Evolutionary conservation across 2,888 invertebrate species (phyloP).

Genomic region (Amiota communis): DNA sequence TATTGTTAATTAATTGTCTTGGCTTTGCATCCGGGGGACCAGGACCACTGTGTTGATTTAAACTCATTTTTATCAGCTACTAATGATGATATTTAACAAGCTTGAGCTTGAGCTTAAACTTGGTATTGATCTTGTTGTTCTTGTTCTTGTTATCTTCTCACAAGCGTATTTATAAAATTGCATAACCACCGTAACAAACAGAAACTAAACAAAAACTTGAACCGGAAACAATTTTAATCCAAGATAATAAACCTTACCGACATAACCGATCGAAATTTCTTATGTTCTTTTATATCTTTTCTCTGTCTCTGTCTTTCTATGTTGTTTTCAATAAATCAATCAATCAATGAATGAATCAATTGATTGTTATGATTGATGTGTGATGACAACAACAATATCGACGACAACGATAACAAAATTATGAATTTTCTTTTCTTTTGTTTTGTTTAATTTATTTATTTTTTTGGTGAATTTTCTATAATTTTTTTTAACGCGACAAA

Average conservation of each 20-base stretch:
- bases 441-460: not conserved
- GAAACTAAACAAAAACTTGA: not conserved
- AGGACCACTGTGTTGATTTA: slow-evolving; percentile 73
- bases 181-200: slow-evolving; percentile 36
- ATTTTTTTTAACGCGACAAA: not conserved
- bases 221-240: not conserved
- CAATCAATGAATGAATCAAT: not conserved
- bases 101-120: not conserved
- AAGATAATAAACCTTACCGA: not conserved
- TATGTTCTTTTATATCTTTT: no score
- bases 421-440: not conserved
- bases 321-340: not conserved
- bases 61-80: slow-evolving; percentile 73
- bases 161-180: slow-evolving; percentile 29
- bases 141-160: no score
- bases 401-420: not conserved
- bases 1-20: no score
- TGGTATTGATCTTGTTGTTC: no score
- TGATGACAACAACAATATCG: not conserved
- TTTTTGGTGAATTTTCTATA: not conserved
- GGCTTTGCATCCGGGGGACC: slow-evolving; percentile 64
- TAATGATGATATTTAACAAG: slow-evolving; percentile 45
- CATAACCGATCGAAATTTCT: not conserved
- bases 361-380: not conserved
- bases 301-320: no score